Evolutionary conservation across 2,888 invertebrate species (phyloP), one percentile per base, ranked within the genome.

Genomic region (Drosophila austrosaltans): DNA sequence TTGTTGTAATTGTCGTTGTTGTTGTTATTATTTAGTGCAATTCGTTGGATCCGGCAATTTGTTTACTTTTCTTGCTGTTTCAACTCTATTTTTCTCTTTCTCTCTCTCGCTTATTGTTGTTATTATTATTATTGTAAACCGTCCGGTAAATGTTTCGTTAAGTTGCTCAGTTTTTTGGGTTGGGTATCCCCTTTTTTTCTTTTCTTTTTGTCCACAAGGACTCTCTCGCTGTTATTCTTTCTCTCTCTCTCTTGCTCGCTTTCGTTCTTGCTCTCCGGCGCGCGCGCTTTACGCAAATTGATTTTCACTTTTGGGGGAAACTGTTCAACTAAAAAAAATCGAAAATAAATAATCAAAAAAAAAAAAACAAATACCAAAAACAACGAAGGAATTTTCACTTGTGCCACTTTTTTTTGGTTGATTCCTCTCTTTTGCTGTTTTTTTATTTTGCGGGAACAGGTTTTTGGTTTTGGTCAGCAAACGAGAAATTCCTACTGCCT

Each of bases 331-430:
- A 78, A 84, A 85, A 86, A 77, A 80, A 68, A 72, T 48, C 53
- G 66, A 74, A 72, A 63, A 73, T 69, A 67, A 76, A 67, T 74
- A 68, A 77, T 66, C 74, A 61, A 72, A 66, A 42, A 63, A 42
- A 63, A 71, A 48, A 22, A 22, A 10, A 48, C 22, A 48, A 77
- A 65, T 70, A 61, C 69, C 64, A 66, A 42, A 63, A 71, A 72
- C 73, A 70, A 80, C 88, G 73, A 81, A 84, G 85, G 87, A 85
- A 89, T 85, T 85, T 89, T 85, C 87, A 89, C 85, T 85, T 85
- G 85, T 85, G 85, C 85, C 89, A 89, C 89, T 85, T 85, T 87
- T 79, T 76, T 62, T 58, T 71, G 42, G 63, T 69, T 36, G 36
- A 36, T 40, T 66, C 69, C 36, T 69, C 56, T 67, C 68, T 68